Evolutionary conservation across 2,113 vertebrate species (phyloP).

Genomic region (Syngnathoides biaculeatus): DNA sequence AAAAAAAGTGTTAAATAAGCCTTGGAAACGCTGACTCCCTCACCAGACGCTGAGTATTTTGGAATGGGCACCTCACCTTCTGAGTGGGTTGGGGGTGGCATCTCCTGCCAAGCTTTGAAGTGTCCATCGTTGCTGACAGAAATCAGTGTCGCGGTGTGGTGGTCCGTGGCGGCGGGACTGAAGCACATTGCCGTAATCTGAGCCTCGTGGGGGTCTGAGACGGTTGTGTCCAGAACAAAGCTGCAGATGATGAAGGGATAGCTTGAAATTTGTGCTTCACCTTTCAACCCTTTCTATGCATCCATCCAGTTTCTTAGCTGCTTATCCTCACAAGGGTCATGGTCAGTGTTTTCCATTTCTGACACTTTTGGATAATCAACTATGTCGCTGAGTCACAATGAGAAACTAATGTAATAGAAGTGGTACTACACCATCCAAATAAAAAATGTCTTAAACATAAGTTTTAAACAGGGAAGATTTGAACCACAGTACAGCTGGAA

Average conservation of each 20-base stretch:
- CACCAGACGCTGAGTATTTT: background rate
- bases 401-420: background rate
- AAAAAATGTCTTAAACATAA: no score
- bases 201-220: conserved; percentile 82
- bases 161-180: conserved; percentile 50
- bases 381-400: background rate
- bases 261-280: background rate
- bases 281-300: background rate
- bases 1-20: background rate
- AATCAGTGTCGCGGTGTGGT: conserved; percentile 75
- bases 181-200: conserved; percentile 85
- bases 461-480: background rate
- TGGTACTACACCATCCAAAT: no score
- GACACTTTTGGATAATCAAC: no score
- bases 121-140: conserved; percentile 82
- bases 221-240: conserved; percentile 88
- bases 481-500: background rate
- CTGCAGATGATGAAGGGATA: conserved; percentile 52
- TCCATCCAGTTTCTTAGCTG: no score
- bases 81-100: conserved; percentile 68
- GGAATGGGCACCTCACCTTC: conserved; percentile 41
- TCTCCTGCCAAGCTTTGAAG: conserved; percentile 92
- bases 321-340: no score
- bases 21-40: background rate
- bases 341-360: no score